phyloP scores from a whole-genome alignment of 1,140 invertebrate species.

The Forficula auricularia region DNA sequence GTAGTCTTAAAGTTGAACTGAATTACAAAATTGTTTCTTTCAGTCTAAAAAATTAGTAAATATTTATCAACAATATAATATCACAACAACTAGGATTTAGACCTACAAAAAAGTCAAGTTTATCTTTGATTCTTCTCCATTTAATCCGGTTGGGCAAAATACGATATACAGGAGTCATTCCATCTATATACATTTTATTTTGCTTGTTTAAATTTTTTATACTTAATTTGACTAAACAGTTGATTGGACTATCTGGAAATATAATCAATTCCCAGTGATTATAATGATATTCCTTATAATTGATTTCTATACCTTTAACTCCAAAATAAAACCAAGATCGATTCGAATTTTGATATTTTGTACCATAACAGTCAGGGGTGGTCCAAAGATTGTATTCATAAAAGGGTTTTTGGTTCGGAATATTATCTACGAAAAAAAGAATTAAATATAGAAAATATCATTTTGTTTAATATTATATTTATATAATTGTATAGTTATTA shows the following conservation, averaged over 20 bases:
- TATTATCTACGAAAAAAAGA: conserved; percentile 16
- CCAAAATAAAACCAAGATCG: conserved; percentile 90
- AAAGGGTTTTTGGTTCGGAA: conserved; percentile 24
- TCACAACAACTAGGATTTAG: conserved; percentile 2
- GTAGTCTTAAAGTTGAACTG: conserved; percentile 60
- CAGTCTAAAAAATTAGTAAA: conserved; percentile 28
- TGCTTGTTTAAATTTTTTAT: conserved; percentile 78
- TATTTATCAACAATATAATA: background rate
- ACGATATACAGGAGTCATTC: conserved; percentile 68
- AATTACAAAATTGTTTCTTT: conserved; percentile 54
- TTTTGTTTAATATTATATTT: too few relatives aligned
- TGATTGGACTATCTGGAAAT: conserved; percentile 31
- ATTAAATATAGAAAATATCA: too few relatives aligned
- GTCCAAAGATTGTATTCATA: conserved; percentile 85
- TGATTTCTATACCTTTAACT: conserved; percentile 41
- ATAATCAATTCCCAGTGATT: background rate
- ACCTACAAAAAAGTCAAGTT: conserved; percentile 40
- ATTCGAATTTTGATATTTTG: conserved; percentile 76
- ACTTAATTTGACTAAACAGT: conserved; percentile 53
- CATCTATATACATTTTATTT: conserved; percentile 77
- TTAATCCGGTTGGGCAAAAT: conserved; percentile 46
- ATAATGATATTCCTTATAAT: too few relatives aligned
- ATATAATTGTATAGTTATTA: too few relatives aligned
- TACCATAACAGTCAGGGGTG: conserved; percentile 69
- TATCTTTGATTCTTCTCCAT: conserved; percentile 65